A percentile compares a stretch with the other conserved stretches of the same genome.
Evolutionary conservation across 2,888 invertebrate genomes (phyloP).

Genomic region (Syrista parreyssii): DNA sequence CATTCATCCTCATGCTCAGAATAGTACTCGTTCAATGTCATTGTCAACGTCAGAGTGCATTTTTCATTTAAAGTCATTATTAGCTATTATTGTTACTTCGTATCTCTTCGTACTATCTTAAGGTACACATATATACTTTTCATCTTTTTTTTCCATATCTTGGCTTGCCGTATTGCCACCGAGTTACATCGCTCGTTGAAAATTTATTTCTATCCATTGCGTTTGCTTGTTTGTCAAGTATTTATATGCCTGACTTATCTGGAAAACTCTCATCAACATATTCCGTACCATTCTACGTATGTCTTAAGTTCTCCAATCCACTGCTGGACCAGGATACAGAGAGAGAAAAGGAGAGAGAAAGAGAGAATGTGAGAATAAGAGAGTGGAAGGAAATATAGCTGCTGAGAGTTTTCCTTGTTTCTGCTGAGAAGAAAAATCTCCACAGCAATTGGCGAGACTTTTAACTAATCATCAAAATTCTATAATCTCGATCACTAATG

Average conservation of each 20-base stretch:
- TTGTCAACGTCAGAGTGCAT: slow-evolving; percentile 29
- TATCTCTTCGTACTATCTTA: slow-evolving; percentile 38
- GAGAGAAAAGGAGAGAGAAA: not conserved
- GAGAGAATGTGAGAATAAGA: not conserved
- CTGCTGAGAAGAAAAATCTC: not conserved
- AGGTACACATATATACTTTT: slow-evolving; percentile 13
- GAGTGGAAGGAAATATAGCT: not conserved
- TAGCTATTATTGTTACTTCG: slow-evolving; percentile 32
- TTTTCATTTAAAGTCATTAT: slow-evolving; percentile 29
- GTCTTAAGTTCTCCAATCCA: not conserved
- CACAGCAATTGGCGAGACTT: not conserved
- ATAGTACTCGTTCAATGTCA: not conserved
- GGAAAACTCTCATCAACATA: not conserved
- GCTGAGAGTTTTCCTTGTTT: not conserved
- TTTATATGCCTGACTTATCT: not conserved
- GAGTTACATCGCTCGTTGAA: slow-evolving; percentile 17
- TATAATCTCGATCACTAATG: slow-evolving; percentile 13
- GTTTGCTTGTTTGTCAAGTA: not conserved
- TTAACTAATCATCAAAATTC: slow-evolving; percentile 3
- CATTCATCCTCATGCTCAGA: slow-evolving; percentile 8
- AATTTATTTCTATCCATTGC: not conserved
- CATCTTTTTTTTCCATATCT: slow-evolving; percentile 25
- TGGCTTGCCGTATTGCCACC: slow-evolving; percentile 50
- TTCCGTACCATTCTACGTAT: not conserved
- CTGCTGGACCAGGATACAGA: not conserved